Base-by-base conservation (phyloP, 1,140 invertebrate genomes). In the Gryon sp. region DNA sequence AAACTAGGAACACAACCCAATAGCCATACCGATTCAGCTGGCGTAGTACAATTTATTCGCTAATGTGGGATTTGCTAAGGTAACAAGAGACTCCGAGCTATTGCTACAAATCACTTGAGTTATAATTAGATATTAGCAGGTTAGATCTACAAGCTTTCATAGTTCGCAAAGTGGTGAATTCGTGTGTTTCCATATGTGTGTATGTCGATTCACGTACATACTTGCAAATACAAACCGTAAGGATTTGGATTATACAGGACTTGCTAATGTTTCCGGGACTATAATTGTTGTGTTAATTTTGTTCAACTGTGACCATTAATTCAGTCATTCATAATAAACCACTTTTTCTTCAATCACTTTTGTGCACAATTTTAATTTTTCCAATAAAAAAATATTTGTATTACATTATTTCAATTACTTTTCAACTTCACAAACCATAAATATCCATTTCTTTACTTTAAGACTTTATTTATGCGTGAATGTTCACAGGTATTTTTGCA, bases 111-210 rank as follows among this genome's bases (percentile, higher is more conserved):
- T 72, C 55, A 46, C 68, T 62, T 57, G 22, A 63, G 40, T 73
- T 40, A 73, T 73, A 63, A 73, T 73, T 65, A 65, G 59, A 73
- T 59, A 73, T 65, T 57, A 63, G 32, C 50, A 59, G 68, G 32
- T 57, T 40, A 46, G 41, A 48, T 57, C 30, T 41, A 43, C 57
- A 50, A 48, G 57, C 57, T 60, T 70, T 60, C 45, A 60, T 48
- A 69, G 53, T 32, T 36, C 14, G 24, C 11, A 11, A 45, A 59
- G 20, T 20, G 19, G 15, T 43, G n/a, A n/a, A n/a, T n/a, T n/a
- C n/a, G n/a, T n/a, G n/a, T n/a, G n/a, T n/a, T n/a, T n/a, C n/a
- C n/a, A n/a, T n/a, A n/a, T n/a, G n/a, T n/a, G n/a, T n/a, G n/a
- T n/a, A n/a, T n/a, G 38, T 34, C 6, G 18, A 20, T 34, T 15